Base-by-base conservation (phyloP, 2,797 vertebrate genomes). In the Falco cherrug region DNA sequence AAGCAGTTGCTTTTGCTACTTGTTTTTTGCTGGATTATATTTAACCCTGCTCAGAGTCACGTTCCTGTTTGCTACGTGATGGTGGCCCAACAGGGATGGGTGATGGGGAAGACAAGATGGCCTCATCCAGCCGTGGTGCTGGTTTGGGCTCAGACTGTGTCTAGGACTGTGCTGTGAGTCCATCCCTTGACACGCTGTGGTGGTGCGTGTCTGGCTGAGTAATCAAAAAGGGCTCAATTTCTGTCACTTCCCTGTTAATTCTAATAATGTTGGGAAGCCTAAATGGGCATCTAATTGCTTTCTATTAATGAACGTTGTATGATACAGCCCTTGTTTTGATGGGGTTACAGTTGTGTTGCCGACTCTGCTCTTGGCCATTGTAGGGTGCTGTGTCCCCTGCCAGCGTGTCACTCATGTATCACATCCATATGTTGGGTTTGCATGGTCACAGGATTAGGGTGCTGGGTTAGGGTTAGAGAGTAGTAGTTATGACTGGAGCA, bases 131-230 rank as follows among this genome's bases (percentile, higher is more conserved):
- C 45, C 0, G 0, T 0, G 10, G 45, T 64, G 43, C 73, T 87
- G 54, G 29, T 17, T 71, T 75, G 33, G 48, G 28, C 73, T 68
- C 14, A 47, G 85, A 24, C 79, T 76, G 63, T 69, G 31, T 56
- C 31, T 57, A 15, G 60, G 39, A 11, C 73, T n/a, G 31, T 74
- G 76, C 84, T 91, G 68, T 77, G 68, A 77, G 6, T 59, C 68
- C 1, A 0, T 71, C 59, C 77, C 35, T 56, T 0, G 0, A 51
- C 12, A 5, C 43, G 37, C 29, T 0, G 0, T 33, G 29, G 33
- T 78, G 77, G 47, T 45, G 51, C 28, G 60, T 26, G 18, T 29
- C 77, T 95, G 85, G 11, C 60, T 59, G 51, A 51, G 48, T 80
- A 74, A 91, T 75, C 92, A 84, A 89, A 75, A 73, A 75, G 26